These are phyloP conservation scores for Astreopora myriophthalma DNA, from an alignment of 64 coral and sea anemone genomes.

Conservation along the genomic window DNA sequence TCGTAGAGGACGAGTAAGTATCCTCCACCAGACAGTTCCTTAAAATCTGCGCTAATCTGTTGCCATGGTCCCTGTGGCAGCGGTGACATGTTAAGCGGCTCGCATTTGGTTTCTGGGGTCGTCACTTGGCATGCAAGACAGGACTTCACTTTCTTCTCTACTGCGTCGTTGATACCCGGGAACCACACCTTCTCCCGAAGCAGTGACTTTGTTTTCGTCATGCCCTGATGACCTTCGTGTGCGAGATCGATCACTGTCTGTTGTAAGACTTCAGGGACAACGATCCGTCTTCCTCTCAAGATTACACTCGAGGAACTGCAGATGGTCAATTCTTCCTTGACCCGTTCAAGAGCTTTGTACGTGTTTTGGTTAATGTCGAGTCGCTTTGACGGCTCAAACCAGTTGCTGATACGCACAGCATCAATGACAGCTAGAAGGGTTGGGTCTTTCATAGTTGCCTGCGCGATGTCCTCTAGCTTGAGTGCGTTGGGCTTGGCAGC, in stretches of 20 bases:
- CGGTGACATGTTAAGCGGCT: constrained; percentile 50
- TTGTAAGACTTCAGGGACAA: constrained; percentile 18
- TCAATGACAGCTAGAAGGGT: constrained; percentile 53
- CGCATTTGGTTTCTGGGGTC: constrained; percentile 55
- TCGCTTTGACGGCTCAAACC: background rate
- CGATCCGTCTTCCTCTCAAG: constrained; percentile 28
- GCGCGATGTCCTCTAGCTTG: constrained; percentile 52
- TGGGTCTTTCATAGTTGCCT: constrained; percentile 35
- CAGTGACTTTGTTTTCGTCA: constrained; percentile 33
- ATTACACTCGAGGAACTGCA: background rate
- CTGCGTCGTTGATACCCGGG: constrained; percentile 43
- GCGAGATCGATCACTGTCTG: no score
- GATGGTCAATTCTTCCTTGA: background rate
- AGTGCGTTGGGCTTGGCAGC: constrained; percentile 37
- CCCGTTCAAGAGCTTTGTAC: background rate
- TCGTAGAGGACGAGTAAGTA: constrained; percentile 61
- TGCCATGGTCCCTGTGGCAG: constrained; percentile 64
- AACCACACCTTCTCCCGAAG: no score
- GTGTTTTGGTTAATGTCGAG: constrained; percentile 19
- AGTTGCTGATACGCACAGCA: constrained; percentile 32
- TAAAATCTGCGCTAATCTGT: no score
- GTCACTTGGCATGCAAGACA: constrained; percentile 66
- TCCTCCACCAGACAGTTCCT: background rate
- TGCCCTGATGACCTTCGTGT: no score
- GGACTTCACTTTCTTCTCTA: constrained; percentile 65